Evolutionary conservation across 1,140 invertebrate species (phyloP), one percentile per base, ranked within the genome.

Genomic region (Teleogryllus occipitalis): DNA sequence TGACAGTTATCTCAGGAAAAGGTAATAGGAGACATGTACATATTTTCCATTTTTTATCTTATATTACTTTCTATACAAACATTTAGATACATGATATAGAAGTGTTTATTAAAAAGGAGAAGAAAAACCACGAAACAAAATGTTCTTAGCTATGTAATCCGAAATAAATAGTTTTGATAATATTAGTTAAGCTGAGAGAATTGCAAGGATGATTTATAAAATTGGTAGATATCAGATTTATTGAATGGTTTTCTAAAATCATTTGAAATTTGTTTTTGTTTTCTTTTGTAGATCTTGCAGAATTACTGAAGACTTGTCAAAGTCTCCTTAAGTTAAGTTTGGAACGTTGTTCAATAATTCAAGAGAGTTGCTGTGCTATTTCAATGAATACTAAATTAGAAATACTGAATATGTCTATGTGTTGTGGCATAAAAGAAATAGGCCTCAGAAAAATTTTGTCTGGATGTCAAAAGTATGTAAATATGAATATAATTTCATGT

Each of bases 311-410:
- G 0, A 87, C 89, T 15, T 97, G 95, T 86, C 87, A 87, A 22
- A 88, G 89, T 48, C 86, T 97, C 39, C 91, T 90, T 82, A 97
- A 96, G 85, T 85, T 97, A 5, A 96, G 95, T 82, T 84, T 97
- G 75, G 96, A 97, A 87, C 92, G 92, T 82, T 91, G 93, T 80
- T 85, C 85, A 21, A 75, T 97, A 0, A 90, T 90, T 84, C 87
- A 90, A 82, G 83, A 84, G 7, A 90, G 92, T 74, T 93, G 93
- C 82, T 81, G 85, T 78, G 88, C 90, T 74, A 89, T 97, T 74
- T 90, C 90, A 81, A 83, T 90, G 83, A 95, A 94, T 84, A 84
- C 82, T 75, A 86, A 91, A 47, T 84, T 96, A 79, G 90, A 92
- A 84, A 89, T 91, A 8, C 85, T 95, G 7, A 95, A 95, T 88